phyloP scores from a whole-genome alignment of 2,113 vertebrate species.

The Pithys albifrons region DNA sequence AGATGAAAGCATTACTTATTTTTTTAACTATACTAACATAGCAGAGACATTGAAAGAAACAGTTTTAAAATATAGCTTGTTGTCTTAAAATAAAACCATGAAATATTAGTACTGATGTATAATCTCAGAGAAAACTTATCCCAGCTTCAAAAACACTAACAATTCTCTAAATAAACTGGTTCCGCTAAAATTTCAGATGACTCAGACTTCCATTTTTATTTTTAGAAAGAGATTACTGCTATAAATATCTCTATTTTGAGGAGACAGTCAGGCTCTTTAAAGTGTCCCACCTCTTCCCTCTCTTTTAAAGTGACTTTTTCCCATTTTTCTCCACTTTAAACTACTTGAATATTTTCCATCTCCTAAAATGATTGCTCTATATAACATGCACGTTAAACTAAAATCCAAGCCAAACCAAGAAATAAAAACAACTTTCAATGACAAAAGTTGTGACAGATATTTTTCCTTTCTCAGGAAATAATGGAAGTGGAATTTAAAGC shows the following conservation, averaged over 20 bases:
- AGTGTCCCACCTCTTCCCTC: not conserved
- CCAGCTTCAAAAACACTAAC: not conserved
- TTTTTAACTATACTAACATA: not conserved
- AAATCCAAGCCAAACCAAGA: not conserved
- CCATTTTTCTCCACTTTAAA: not conserved
- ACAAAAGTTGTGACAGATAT: not conserved
- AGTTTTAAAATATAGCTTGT: not conserved
- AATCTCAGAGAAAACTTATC: not conserved
- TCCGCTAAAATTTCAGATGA: not conserved
- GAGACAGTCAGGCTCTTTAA: not conserved
- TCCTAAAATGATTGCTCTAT: not conserved
- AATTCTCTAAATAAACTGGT: not conserved
- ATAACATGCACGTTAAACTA: rapidly evolving
- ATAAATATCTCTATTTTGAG: not conserved
- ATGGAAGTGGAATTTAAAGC: not conserved
- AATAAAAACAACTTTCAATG: not conserved
- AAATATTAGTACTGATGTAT: not conserved
- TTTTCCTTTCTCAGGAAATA: not conserved
- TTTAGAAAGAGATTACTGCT: not conserved
- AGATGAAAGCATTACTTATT: not conserved
- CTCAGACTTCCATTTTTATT: not conserved
- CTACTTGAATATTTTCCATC: not conserved
- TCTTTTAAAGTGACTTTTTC: not conserved
- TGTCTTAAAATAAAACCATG: not conserved
- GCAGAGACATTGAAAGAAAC: not conserved